Evolutionary conservation across 2,888 invertebrate species (phyloP).

Genomic region (Lobophora halterata): DNA sequence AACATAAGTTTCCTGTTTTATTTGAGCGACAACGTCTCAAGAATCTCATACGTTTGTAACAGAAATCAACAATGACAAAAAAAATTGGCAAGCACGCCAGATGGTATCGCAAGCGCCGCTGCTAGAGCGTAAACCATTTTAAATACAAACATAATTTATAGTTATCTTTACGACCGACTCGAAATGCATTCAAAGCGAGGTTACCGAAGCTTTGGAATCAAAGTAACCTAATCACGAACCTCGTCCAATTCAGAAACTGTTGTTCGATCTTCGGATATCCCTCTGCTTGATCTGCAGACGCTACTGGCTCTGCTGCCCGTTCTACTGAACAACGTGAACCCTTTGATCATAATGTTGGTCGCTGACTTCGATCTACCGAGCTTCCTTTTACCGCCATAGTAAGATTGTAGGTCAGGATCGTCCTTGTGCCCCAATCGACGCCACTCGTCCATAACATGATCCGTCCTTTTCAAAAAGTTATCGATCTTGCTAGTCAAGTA

Average conservation of each 20-base stretch:
- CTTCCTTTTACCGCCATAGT: conserved; percentile 58
- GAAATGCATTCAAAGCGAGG: conserved; percentile 34
- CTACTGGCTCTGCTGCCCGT: conserved; percentile 80
- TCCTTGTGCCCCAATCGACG: conserved; percentile 84
- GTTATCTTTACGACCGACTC: conserved; percentile 42
- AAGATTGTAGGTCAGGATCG: conserved; percentile 58
- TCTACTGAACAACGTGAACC: conserved; percentile 85
- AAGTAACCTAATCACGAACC: conserved; percentile 61
- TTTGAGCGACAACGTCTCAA: conserved; percentile 54
- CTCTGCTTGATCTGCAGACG: conserved; percentile 72
- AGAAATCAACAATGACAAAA: conserved; percentile 63
- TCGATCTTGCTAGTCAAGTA: conserved; percentile 88
- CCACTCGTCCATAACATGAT: conserved; percentile 95
- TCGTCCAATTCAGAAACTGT: conserved; percentile 85
- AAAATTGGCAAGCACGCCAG: conserved; percentile 61
- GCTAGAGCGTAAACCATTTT: conserved; percentile 43
- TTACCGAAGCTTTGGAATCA: conserved; percentile 3
- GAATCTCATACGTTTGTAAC: conserved; percentile 55
- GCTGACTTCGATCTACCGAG: conserved; percentile 86
- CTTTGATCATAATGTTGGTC: conserved; percentile 91
- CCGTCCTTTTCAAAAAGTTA: conserved; percentile 89
- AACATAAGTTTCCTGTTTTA: conserved; percentile 49
- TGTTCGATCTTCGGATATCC: conserved; percentile 83
- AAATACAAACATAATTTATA: conserved; percentile 53
- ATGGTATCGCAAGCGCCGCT: conserved; percentile 52